Evolutionary conservation across 2,113 vertebrate genomes (phyloP).

Genomic region (Ardeotis arabs): DNA sequence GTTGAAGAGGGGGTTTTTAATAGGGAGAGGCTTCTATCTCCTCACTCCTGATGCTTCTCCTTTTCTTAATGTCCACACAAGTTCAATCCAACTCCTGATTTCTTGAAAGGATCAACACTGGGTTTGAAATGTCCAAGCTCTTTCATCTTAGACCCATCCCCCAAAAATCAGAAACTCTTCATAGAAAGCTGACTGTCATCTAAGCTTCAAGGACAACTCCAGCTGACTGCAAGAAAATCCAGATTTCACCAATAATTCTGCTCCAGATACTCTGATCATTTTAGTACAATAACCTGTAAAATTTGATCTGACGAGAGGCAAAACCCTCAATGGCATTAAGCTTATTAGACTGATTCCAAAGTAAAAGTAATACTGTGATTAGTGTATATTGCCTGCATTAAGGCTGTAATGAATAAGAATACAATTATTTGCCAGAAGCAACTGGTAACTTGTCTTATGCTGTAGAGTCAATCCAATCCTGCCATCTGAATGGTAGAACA

Average conservation of each 20-base stretch:
- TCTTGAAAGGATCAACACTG: not conserved
- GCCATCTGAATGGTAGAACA: not conserved
- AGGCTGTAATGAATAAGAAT: not conserved
- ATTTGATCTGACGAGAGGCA: slow-evolving; percentile 1
- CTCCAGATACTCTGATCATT: slow-evolving; percentile 3
- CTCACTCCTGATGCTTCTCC: not conserved
- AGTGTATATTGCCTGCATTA: not conserved
- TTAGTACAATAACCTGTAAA: not conserved
- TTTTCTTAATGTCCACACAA: not conserved
- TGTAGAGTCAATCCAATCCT: not conserved
- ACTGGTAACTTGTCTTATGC: not conserved
- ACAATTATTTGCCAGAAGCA: not conserved
- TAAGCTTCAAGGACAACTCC: not conserved
- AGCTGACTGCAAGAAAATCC: not conserved
- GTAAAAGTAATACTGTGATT: slow-evolving; percentile 22
- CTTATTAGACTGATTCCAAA: slow-evolving; percentile 17
- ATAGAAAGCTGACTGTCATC: not conserved
- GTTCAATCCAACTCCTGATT: not conserved
- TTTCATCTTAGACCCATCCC: not conserved
- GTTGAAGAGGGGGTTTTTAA: not conserved
- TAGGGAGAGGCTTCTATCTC: not conserved
- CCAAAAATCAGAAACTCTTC: not conserved
- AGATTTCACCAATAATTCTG: not conserved
- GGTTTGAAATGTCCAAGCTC: not conserved
- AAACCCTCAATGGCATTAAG: not conserved